phyloP scores from a whole-genome alignment of 2,797 vertebrate genomes.

The Lagodon rhomboides region DNA sequence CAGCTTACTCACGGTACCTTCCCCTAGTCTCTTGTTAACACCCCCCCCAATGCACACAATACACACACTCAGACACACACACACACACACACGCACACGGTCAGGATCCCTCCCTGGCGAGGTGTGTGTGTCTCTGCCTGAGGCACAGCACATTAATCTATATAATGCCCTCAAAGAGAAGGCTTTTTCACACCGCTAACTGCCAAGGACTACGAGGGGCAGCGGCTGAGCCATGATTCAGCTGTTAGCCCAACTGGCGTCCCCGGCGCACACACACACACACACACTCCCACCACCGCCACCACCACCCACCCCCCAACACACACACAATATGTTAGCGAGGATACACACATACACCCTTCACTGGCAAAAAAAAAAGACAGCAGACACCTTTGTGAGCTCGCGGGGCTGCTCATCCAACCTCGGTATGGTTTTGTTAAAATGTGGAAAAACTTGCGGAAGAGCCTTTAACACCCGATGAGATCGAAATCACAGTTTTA shows the following conservation, averaged over 20 bases:
- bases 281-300: conserved; percentile 27
- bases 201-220: conserved; percentile 86
- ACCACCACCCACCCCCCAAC: conserved; percentile 28
- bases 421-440: background rate
- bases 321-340: conserved; percentile 65
- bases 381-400: conserved; percentile 54
- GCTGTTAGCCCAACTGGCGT: conserved; percentile 86
- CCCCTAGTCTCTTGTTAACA: conserved; percentile 63
- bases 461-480: background rate
- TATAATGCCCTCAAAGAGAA: conserved; percentile 89
- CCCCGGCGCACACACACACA: conserved; percentile 55
- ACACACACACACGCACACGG: conserved; percentile 54
- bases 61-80: conserved; percentile 47
- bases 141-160: conserved; percentile 88
- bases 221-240: conserved; percentile 85
- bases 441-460: conserved; percentile 1
- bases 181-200: conserved; percentile 87
- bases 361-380: conserved; percentile 38
- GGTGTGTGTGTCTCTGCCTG: conserved; percentile 78
- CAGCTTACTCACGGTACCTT: conserved; percentile 48
- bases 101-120: conserved; percentile 81
- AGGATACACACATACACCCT: conserved; percentile 53
- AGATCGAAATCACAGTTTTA: background rate
- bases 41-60: conserved; percentile 23
- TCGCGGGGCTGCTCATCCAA: conserved; percentile 13